Base-by-base conservation (phyloP, 23 tunicate genomes). In the Halocynthia aurantium region DNA sequence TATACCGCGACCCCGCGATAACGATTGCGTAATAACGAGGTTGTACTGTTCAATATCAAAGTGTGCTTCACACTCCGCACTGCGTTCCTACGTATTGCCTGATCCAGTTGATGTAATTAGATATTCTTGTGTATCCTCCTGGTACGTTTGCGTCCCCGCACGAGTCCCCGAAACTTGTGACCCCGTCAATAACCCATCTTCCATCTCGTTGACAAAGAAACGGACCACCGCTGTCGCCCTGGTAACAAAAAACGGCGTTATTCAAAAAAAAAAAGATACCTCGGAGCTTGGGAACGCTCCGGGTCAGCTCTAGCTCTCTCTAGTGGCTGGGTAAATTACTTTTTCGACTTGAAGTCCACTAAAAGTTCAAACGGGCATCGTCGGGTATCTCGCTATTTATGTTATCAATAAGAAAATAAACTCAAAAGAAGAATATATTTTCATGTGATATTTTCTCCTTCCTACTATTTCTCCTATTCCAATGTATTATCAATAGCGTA, bases 171-270 rank as follows among this genome's bases (percentile, higher is more conserved):
- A 92, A 92, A 69, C 92, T 86, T 6, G 98, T 92, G 19, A 92
- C 76, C 10, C 98, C 98, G 70, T 83, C 76, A 6, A 92, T 55
- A 69, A 55, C 70, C 98, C 98, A 92, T 6, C 70, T 69, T 5
- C 61, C 49, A 50, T 68, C 81, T 17, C 62, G 31, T 17, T 71
- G 7, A 75, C 98, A 92, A 70, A 75, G 55, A 31, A 87, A 81
- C 6, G 98, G 98, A 10, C 98, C 98, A 10, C 98, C 98, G 72
- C 98, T 92, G 85, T 92, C 98, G 53, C 98, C 98, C 98, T 92
- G 80, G 22, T 67, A 15, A 44, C n/a, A 1, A 62, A 75, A 71
- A 71, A 19, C 8, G 69, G 69, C 20, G 22, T 64, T 8, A 64
- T 8, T 64, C 69, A 64, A 7, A 64, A 57, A 10, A 10, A n/a